Evolutionary conservation across 2,797 vertebrate genomes (phyloP), one percentile per base, ranked within the genome.

Genomic region (Lacerta viridis): DNA sequence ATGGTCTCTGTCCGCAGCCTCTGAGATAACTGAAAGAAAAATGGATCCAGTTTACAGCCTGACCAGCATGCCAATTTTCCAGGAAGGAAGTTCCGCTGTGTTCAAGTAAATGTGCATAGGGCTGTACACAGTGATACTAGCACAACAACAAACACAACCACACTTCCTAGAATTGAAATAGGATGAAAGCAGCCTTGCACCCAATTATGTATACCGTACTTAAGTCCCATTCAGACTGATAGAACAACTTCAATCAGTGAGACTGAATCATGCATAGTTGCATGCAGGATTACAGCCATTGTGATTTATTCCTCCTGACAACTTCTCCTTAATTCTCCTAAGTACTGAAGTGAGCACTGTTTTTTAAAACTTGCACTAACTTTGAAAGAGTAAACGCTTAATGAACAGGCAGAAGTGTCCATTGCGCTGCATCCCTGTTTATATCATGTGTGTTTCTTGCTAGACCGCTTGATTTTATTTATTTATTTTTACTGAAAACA

Each of bases 131-230:
- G 4, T 36, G 10, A 29, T 76, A 66, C 29, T 43, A 75, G 18
- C 25, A 69, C 50, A 13, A 15, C 46, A 10, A 50, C 46, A 33
- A 33, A 33, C 46, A 50, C 50, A 15, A 55, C 41, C 5, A 15
- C 25, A 76, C n/a, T 74, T 74, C 39, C 36, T 50, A 68, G 36
- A 68, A 20, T 17, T 41, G 13, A 84, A 68, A 43, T 29, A 69
- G 46, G 61, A 84, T 84, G 71, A 88, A 79, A 88, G 74, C 81
- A 84, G 61, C 41, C 72, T 84, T 71, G 43, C 18, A 23, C 33
- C 68, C 77, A 74, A 39, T 85, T 72, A 64, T 36, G 29, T 39
- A 74, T 33, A 33, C 33, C 33, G 33, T 33, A 23, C 68, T 85
- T 74, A 88, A 64, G 59, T 89, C 29, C n/a, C 23, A 85, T 74